These are phyloP conservation scores for Phoxinus dragarum DNA, from an alignment of 2,797 vertebrate species.

Conservation along the genomic window DNA sequence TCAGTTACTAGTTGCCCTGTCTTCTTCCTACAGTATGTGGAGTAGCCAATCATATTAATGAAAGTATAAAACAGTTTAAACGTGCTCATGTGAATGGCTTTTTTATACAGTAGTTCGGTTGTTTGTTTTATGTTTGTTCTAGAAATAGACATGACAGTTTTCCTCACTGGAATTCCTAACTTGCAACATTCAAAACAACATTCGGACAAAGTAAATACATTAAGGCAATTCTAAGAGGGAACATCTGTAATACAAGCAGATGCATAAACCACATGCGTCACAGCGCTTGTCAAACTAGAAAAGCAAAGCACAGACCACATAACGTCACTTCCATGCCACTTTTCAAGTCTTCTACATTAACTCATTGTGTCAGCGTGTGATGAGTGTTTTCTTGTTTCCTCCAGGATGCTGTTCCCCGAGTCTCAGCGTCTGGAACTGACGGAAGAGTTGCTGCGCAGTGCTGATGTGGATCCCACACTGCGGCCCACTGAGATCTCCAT, in stretches of 20 bases:
- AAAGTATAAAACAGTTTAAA: too few species aligned
- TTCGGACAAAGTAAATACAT: too few species aligned
- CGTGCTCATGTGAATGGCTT: too few species aligned
- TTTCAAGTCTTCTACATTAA: slow-evolving; percentile 57
- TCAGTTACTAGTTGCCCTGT: too few species aligned
- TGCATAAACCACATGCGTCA: slow-evolving; percentile 65
- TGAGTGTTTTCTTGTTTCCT: slow-evolving; percentile 37
- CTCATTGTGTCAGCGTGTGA: slow-evolving; percentile 62
- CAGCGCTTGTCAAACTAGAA: slow-evolving; percentile 52
- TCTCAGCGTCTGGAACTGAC: slow-evolving; percentile 80
- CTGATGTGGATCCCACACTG: slow-evolving; percentile 88
- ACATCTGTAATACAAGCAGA: slow-evolving; percentile 73
- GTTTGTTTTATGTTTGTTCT: too few species aligned
- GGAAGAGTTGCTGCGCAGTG: slow-evolving; percentile 80
- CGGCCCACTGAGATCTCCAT: slow-evolving; percentile 87
- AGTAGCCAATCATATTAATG: too few species aligned
- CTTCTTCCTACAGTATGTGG: too few species aligned
- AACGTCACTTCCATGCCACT: slow-evolving; percentile 15
- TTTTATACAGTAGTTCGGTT: too few species aligned
- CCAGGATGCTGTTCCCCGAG: slow-evolving; percentile 92
- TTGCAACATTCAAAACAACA: too few species aligned
- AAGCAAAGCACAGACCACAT: slow-evolving; percentile 45
- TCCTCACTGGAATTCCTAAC: too few species aligned
- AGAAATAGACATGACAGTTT: too few species aligned
- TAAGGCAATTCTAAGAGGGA: not conserved